These are phyloP conservation scores for Medauroidea extradentata DNA, from an alignment of 1,140 invertebrate genomes.

Conservation along the genomic window DNA sequence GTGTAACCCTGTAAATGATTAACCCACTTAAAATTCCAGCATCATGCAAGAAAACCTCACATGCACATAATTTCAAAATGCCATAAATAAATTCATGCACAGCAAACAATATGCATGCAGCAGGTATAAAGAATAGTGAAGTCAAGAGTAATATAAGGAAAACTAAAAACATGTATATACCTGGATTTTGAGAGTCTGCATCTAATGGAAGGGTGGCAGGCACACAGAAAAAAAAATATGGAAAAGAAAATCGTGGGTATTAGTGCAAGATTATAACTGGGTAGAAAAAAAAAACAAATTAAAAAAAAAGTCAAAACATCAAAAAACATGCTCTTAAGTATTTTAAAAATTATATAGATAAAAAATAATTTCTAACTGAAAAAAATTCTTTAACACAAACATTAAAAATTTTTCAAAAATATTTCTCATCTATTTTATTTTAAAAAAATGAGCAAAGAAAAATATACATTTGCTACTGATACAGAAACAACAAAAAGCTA, in stretches of 20 bases:
- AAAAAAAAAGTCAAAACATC: background rate
- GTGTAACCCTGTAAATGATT: no score
- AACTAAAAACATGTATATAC: slow-evolving; percentile 11
- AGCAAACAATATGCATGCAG: background rate
- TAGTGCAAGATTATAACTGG: no score
- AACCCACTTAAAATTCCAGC: no score
- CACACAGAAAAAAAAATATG: slow-evolving; percentile 21
- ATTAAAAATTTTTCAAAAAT: background rate
- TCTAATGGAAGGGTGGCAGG: slow-evolving; percentile 13
- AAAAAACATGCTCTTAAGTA: background rate
- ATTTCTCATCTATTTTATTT: no score
- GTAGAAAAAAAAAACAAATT: background rate
- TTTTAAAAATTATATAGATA: background rate
- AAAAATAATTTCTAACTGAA: background rate
- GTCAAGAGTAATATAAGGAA: slow-evolving; percentile 4
- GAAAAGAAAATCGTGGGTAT: slow-evolving; percentile 17
- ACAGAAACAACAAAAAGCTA: no score
- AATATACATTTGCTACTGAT: no score
- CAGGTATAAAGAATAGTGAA: slow-evolving; percentile 12
- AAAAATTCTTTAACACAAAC: background rate
- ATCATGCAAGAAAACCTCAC: no score
- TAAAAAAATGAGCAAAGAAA: no score
- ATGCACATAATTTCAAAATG: no score
- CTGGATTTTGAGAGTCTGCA: slow-evolving; percentile 16
- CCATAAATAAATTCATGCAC: no score